Conservation (phyloP, 2,113 vertebrate genomes). For the Pomatostomus ruficeps region DNA sequence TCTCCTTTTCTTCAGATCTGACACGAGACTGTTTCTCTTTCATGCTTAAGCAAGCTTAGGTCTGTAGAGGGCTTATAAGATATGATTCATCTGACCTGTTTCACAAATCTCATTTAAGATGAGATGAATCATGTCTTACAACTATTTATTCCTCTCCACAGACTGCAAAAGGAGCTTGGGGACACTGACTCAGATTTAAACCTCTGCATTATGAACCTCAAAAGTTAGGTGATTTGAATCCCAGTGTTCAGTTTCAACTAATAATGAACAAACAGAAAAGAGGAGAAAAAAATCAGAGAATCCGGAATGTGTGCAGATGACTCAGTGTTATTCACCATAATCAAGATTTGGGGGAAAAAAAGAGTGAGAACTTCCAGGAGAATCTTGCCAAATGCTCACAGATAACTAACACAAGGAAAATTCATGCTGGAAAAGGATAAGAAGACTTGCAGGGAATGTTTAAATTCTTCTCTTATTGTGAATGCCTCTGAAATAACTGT, state of each 20-base stretch:
- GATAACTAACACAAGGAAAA: background rate
- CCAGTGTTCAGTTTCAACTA: background rate
- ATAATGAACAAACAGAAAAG: background rate
- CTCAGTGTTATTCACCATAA: background rate
- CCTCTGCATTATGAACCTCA: background rate
- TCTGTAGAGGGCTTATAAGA: conserved; percentile 6
- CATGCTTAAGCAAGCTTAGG: conserved; percentile 16
- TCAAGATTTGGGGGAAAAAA: background rate
- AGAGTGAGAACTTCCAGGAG: background rate
- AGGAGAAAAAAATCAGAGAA: background rate
- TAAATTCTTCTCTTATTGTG: background rate
- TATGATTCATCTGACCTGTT: conserved; percentile 50
- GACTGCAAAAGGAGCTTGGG: conserved; percentile 10
- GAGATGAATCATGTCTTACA: conserved; percentile 49
- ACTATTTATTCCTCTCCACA: background rate
- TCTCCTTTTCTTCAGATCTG: background rate
- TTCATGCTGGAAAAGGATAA: background rate
- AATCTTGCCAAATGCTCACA: background rate
- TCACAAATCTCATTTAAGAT: conserved; percentile 37
- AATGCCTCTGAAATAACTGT: background rate
- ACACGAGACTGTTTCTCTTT: background rate
- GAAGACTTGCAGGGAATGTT: background rate
- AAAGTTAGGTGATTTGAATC: conserved; percentile 14
- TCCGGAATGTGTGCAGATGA: background rate
- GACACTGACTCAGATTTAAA: conserved; percentile 50